Conservation (phyloP, 2,888 invertebrate genomes). For the Sericinus montela region DNA sequence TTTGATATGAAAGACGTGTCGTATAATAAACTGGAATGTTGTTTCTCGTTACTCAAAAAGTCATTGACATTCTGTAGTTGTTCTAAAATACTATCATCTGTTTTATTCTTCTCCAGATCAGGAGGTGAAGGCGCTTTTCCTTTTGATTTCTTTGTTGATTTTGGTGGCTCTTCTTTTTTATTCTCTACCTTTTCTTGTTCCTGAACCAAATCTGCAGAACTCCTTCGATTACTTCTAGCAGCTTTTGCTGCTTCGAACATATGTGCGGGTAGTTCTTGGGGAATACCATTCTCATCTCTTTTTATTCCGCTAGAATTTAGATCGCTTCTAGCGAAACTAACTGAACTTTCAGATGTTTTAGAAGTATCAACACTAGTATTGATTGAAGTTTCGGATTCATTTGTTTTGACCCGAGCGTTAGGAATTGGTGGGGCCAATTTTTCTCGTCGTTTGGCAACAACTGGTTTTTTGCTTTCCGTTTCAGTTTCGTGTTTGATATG, state of each 20-base stretch:
- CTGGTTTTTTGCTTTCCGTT: slow-evolving; percentile 64
- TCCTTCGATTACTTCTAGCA: slow-evolving; percentile 83
- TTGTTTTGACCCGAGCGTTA: slow-evolving; percentile 61
- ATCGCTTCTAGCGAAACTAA: slow-evolving; percentile 61
- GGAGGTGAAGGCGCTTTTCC: slow-evolving; percentile 88
- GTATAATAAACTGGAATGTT: slow-evolving; percentile 58
- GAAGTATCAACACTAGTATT: slow-evolving; percentile 42
- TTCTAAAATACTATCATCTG: slow-evolving; percentile 68
- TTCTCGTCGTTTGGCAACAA: slow-evolving; percentile 74
- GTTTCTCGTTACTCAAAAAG: slow-evolving; percentile 64
- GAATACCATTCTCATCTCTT: slow-evolving; percentile 80
- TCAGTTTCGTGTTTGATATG: slow-evolving; percentile 77
- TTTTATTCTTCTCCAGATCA: slow-evolving; percentile 69
- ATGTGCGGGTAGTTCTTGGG: slow-evolving; percentile 84
- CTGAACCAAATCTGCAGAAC: slow-evolving; percentile 52
- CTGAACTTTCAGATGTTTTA: slow-evolving; percentile 49
- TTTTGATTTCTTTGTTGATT: slow-evolving; percentile 80
- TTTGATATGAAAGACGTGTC: slow-evolving; percentile 35
- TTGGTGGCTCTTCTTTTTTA: slow-evolving; percentile 55
- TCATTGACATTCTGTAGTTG: slow-evolving; percentile 60
- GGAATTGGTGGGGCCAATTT: slow-evolving; percentile 73
- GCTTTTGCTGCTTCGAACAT: slow-evolving; percentile 86
- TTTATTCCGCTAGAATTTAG: slow-evolving; percentile 80
- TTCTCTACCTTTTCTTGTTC: slow-evolving; percentile 51
- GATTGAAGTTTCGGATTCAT: slow-evolving; percentile 53